Base-by-base conservation (phyloP, 2,888 invertebrate species). In the Merodon equestris region DNA sequence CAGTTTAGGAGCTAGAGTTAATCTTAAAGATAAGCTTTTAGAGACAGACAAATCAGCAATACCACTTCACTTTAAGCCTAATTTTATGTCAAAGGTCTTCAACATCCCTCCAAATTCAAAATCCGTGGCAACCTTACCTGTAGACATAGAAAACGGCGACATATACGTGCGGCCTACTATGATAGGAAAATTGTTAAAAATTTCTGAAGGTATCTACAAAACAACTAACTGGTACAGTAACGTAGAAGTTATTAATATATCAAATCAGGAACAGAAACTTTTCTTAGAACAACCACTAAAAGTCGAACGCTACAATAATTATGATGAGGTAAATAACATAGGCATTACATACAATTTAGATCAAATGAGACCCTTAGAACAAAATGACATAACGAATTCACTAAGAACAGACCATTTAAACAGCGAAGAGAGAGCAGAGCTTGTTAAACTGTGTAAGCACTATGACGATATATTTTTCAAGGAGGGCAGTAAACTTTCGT, bases 361-460 rank as follows among this genome's bases (percentile, higher is more conserved):
- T 3, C 2, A 3, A 3, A 10, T 7, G 9, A 3, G 10, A 2
- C 3, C 3, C n/a, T 10, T 7, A 40, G 9, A 3, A n/a, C 2
- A 1, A 40, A 3, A n/a, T n/a, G n/a, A n/a, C n/a, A 44, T 58
- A 17, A 15, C 34, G 10, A 45, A 36, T 15, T 12, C 40, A 61
- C n/a, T 61, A 18, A 9, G 60, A 42, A 17, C 48, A 9, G 60
- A 61, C 15, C 60, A 60, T 14, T 9, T 60, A 1, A 60, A 60
- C 34, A 4, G 13, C 12, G 50, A 60, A 19, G 50, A 60, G 19
- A 5, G 47, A 12, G 17, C 45, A 47, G 36, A 54, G 14, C 54
- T 83, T 44, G 15, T 63, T 48, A 44, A 66, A 27, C 48, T 83
- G 5, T 68, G 61, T 36, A 57, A 14, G 10, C 15, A 67, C 36